phyloP scores from a whole-genome alignment of 2,888 invertebrate species.

The Notocelia uddmanniana region DNA sequence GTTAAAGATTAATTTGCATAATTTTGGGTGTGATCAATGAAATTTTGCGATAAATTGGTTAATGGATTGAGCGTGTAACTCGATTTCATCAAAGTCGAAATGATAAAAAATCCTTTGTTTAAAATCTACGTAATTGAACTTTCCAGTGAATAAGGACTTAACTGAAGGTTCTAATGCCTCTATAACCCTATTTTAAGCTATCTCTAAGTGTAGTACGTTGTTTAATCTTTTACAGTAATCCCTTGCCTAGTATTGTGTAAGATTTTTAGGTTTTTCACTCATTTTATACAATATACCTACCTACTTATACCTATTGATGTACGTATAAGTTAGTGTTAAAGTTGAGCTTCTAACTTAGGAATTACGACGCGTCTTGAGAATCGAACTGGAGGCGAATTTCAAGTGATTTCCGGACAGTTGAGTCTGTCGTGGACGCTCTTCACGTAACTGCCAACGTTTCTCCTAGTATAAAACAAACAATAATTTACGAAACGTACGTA shows the following conservation, averaged over 20 bases:
- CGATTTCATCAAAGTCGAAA: conserved; percentile 21
- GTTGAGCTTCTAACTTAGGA: conserved; percentile 82
- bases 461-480: conserved; percentile 68
- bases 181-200: conserved; percentile 80
- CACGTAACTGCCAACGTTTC: conserved; percentile 78
- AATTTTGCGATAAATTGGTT: conserved; percentile 25
- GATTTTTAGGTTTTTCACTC: conserved; percentile 84
- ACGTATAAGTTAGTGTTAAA: conserved; percentile 77
- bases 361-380: conserved; percentile 54
- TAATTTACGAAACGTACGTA: conserved; percentile 74
- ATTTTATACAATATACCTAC: conserved; percentile 83
- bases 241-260: conserved; percentile 80
- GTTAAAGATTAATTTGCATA: conserved; percentile 54
- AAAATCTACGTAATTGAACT: conserved; percentile 30
- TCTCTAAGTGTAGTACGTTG: conserved; percentile 82
- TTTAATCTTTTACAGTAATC: conserved; percentile 80
- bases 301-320: conserved; percentile 68
- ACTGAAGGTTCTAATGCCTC: conserved; percentile 56
- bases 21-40: conserved; percentile 44
- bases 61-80: conserved; percentile 30
- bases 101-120: conserved; percentile 30
- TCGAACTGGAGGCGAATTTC: conserved; percentile 61
- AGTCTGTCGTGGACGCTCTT: conserved; percentile 58
- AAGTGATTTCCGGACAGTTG: conserved; percentile 49
- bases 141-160: conserved; percentile 40